A percentile compares a stretch with the other conserved stretches of the same genome.
These are phyloP conservation scores for Melipona beecheii DNA, from an alignment of 2,888 invertebrate species.

Conservation along the genomic window DNA sequence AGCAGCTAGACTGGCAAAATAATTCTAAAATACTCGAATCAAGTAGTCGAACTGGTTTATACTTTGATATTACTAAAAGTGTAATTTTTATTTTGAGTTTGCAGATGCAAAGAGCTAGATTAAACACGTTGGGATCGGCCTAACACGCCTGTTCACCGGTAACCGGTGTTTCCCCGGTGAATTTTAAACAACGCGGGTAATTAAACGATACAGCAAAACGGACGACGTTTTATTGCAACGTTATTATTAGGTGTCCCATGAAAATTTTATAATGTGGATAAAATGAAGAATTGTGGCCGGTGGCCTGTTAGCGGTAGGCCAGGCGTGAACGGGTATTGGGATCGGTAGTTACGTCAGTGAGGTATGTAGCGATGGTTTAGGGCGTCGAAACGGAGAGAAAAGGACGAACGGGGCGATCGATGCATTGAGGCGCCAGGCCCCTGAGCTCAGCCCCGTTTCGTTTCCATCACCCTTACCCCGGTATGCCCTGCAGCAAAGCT, in stretches of 20 bases:
- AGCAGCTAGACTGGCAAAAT: too few relatives aligned
- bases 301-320: neutral
- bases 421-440: slow-evolving; percentile 80
- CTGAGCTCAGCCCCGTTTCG: slow-evolving; percentile 75
- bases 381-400: slow-evolving; percentile 51
- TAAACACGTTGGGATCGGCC: neutral
- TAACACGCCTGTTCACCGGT: too few relatives aligned
- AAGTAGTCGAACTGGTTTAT: neutral
- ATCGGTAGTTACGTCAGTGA: slow-evolving; percentile 42
- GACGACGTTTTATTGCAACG: too few relatives aligned
- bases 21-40: neutral
- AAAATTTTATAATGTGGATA: too few relatives aligned
- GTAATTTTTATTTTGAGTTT: neutral
- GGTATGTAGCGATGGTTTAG: slow-evolving; percentile 41
- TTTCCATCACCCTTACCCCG: slow-evolving; percentile 62
- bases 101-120: neutral
- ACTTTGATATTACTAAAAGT: neutral
- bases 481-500: slow-evolving; percentile 68
- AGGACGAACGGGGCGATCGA: slow-evolving; percentile 74
- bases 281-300: too few relatives aligned
- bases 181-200: too few relatives aligned
- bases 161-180: too few relatives aligned
- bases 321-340: neutral
- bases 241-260: too few relatives aligned
- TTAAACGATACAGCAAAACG: too few relatives aligned